These are phyloP conservation scores for Enteromius radiatus DNA, from an alignment of 2,797 vertebrate genomes.

Conservation along the genomic window DNA sequence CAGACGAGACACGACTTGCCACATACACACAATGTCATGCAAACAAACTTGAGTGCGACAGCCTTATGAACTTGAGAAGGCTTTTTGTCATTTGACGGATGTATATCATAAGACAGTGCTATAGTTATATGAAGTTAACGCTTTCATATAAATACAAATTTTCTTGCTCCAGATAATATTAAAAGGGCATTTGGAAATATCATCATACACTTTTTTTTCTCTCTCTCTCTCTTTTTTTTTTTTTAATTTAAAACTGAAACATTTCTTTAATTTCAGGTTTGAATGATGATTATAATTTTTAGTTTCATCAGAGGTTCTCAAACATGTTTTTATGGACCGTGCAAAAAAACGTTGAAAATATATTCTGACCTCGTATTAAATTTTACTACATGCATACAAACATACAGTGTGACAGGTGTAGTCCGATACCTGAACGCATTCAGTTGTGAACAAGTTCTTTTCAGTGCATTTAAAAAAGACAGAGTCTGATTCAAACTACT, in stretches of 20 bases:
- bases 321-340: neutral
- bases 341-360: neutral
- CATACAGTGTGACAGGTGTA: too few relatives aligned
- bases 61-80: neutral
- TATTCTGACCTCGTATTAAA: neutral
- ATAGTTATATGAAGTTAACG: neutral
- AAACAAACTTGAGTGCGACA: neutral
- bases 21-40: neutral
- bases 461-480: neutral
- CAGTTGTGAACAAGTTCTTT: neutral
- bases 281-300: neutral
- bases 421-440: neutral
- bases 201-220: too few relatives aligned
- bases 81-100: neutral
- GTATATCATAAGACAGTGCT: neutral
- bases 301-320: neutral
- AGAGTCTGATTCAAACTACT: neutral
- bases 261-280: neutral
- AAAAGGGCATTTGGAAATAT: neutral
- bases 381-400: neutral
- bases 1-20: conserved; percentile 20
- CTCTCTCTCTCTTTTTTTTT: neutral
- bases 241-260: neutral
- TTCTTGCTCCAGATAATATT: neutral
- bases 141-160: too few relatives aligned